phyloP scores from a whole-genome alignment of 2,797 vertebrate species.

The Sus cebifrons region DNA sequence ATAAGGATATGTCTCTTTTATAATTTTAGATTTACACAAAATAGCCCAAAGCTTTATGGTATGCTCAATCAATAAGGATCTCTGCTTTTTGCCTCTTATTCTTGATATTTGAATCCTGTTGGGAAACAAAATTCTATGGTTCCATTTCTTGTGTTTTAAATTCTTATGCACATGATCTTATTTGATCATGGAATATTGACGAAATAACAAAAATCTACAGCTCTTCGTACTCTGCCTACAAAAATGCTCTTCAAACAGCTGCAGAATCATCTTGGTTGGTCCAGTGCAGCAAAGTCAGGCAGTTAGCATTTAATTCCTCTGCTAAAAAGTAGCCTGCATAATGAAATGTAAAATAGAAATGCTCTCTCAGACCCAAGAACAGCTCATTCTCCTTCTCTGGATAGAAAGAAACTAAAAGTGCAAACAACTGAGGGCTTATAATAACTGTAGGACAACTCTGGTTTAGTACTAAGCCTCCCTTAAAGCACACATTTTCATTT shows the following conservation, averaged over 20 bases:
- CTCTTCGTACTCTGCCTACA: slow-evolving; percentile 19
- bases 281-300: slow-evolving; percentile 41
- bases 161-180: slow-evolving; percentile 46
- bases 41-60: background rate
- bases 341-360: slow-evolving; percentile 65
- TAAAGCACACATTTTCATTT: slow-evolving; percentile 11
- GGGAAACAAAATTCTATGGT: background rate
- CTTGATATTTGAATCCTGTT: background rate
- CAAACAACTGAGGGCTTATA: slow-evolving; percentile 50
- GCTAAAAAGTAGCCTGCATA: slow-evolving; percentile 53
- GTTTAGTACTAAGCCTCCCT: background rate
- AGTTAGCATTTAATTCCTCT: slow-evolving; percentile 56
- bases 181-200: slow-evolving; percentile 25
- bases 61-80: background rate
- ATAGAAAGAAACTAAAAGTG: slow-evolving; percentile 21
- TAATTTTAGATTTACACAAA: slow-evolving; percentile 16
- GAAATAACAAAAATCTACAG: slow-evolving; percentile 55
- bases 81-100: background rate
- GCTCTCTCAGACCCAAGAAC: background rate
- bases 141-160: slow-evolving; percentile 40
- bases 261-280: slow-evolving; percentile 61
- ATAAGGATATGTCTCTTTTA: background rate
- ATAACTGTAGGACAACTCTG: slow-evolving; percentile 54
- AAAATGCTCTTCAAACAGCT: slow-evolving; percentile 52
- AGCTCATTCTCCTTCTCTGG: background rate